These are phyloP conservation scores for Sinocyclocheilus maitianheensis DNA, from an alignment of 2,113 vertebrate genomes.

Conservation along the genomic window DNA sequence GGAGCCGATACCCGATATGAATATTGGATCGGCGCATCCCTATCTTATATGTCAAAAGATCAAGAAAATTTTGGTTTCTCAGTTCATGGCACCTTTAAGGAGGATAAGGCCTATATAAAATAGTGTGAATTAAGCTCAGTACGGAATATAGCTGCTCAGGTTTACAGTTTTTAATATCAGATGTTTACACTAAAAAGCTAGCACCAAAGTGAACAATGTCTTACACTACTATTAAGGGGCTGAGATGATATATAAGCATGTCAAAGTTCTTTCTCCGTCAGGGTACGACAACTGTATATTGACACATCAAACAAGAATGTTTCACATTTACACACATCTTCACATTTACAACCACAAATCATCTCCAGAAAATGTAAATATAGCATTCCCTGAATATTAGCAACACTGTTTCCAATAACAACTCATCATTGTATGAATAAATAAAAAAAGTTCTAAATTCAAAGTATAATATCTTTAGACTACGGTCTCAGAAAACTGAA, in stretches of 20 bases:
- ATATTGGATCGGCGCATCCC: no score
- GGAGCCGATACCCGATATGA: no score
- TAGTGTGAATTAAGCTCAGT: background rate
- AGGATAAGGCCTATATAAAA: background rate
- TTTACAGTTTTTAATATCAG: background rate
- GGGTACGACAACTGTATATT: background rate
- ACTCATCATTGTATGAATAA: background rate
- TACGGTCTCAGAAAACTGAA: background rate
- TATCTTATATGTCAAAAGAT: no score
- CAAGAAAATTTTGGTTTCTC: no score
- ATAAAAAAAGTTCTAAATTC: background rate
- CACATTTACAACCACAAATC: background rate
- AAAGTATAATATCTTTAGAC: background rate
- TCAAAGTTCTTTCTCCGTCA: background rate
- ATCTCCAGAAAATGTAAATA: background rate
- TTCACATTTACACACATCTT: constrained; percentile 13
- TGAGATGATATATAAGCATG: background rate
- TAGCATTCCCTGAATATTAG: background rate
- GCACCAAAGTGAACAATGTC: background rate
- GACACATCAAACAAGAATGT: constrained; percentile 16
- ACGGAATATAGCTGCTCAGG: background rate
- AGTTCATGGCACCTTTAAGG: background rate
- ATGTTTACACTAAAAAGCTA: background rate
- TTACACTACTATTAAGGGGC: background rate
- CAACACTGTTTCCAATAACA: background rate